A percentile compares a stretch with the other conserved stretches of the same genome.
phyloP scores from a whole-genome alignment of 2,797 vertebrate genomes.

The Coccyzus lansbergi region DNA sequence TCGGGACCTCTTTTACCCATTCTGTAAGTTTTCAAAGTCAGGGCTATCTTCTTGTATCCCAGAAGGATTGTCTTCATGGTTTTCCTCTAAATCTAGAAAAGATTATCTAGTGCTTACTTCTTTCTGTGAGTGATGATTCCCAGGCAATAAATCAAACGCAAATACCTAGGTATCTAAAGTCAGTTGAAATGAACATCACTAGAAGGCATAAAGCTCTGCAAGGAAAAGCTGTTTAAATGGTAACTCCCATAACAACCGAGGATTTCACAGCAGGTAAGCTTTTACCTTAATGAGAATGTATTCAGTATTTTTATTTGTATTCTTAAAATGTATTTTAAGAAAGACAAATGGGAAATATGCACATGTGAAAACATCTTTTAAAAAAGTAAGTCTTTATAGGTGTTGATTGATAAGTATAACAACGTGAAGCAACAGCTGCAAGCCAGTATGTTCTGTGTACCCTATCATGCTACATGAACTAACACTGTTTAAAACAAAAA shows the following conservation, averaged over 20 bases:
- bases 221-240: slow-evolving; percentile 11
- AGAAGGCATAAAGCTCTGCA: slow-evolving; percentile 16
- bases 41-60: not conserved
- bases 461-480: slow-evolving; percentile 80
- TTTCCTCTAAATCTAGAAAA: not conserved
- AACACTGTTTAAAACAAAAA: slow-evolving; percentile 74
- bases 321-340: slow-evolving; percentile 65
- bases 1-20: not conserved
- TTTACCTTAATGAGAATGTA: slow-evolving; percentile 39
- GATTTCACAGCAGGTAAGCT: slow-evolving; percentile 63
- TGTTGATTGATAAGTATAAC: slow-evolving; percentile 63
- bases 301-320: slow-evolving; percentile 47
- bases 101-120: not conserved
- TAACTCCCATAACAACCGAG: not conserved
- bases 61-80: not conserved
- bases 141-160: not conserved
- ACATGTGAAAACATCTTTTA: slow-evolving; percentile 58
- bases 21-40: not conserved
- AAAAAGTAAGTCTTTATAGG: slow-evolving; percentile 57
- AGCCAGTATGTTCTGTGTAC: slow-evolving; percentile 80
- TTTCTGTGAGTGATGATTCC: not conserved
- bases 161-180: not conserved
- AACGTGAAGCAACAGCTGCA: slow-evolving; percentile 54
- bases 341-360: slow-evolving; percentile 56
- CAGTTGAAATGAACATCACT: slow-evolving; percentile 12